Evolutionary conservation across 2,797 vertebrate species (phyloP), one percentile per base, ranked within the genome.

Genomic region (Brachyalestes nurse): DNA sequence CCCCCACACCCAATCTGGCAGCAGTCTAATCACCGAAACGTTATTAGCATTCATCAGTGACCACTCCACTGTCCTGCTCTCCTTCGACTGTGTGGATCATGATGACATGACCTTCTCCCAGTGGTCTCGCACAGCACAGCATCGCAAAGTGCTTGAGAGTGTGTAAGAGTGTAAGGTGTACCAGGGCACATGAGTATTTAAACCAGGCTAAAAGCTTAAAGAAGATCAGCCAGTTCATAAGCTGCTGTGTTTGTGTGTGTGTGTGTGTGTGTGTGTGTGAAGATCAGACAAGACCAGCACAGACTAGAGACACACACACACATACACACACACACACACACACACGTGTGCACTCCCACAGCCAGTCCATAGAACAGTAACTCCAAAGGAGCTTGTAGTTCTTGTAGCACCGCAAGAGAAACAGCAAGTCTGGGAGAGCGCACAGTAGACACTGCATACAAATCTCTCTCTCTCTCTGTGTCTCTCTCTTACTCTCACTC

Each of bases 171-270:
- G 42, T n/a, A 42, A 47, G 53, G 21, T 77, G 65, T 38, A 69
- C 61, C 60, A 79, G 60, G 5, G 1, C 42, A 47, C n/a, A 69
- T 23, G 42, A 69, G 65, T 69, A 69, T 47, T 69, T 69, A 69
- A 72, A 38, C 21, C 65, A 19, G 34, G 72, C 45, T 80, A 49
- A 75, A 69, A 38, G 23, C 64, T 58, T 81, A 86, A 82, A 79
- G 65, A 84, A 40, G 83, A 84, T 81, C 81, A 84, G 71, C 47
- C 12, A 19, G 62, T 73, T 78, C 45, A 55, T 82, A 82, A 82
- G 75, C 78, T 28, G 66, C 75, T 78, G 61, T 72, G 74, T 72
- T 58, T 53, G 77, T 61, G 65, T 78, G 45, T 17, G 45, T 8
- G 58, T 14, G 60, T 40, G 45, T 61, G 77, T 23, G 38, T 10